Evolutionary conservation across 1,140 invertebrate species (phyloP), one percentile per base, ranked within the genome.

Genomic region (Penaeus indicus): DNA sequence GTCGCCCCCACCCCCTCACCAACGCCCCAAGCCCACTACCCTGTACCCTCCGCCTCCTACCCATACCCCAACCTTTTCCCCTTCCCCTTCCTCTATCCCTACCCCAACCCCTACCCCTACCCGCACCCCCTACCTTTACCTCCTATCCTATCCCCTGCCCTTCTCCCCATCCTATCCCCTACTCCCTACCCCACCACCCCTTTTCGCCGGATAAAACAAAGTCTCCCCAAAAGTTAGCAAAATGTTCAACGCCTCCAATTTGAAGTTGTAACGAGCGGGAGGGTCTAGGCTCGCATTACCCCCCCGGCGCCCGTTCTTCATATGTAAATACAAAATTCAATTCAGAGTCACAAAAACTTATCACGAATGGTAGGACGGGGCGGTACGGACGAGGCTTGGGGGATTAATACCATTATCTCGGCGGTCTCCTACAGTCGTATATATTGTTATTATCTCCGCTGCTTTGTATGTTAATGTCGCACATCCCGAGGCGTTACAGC

Each of bases 281-380:
- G 13, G 81, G 11, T 67, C n/a, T 63, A 8, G 27, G 16, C 38
- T 3, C 10, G 81, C 18, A 67, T 83, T 64, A 83, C 64, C 81
- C 81, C 81, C 62, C 18, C 22, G 63, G 25, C 63, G 81, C 61
- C 62, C 81, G 81, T 83, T 67, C n/a, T 63, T 83, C 81, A 83
- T 83, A 83, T 83, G 81, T 83, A 83, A 83, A 83, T 83, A 83
- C 25, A 64, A 83, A 83, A 83, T 83, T 83, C 81, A 83, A 83
- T 83, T 83, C 81, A 47, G 62, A 62, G 81, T 25, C 27, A 61
- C 47, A 83, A 82, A 83, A 83, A 83, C 22, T 83, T 83, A 83
- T 83, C 81, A 62, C 25, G 81, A 83, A 32, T 25, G 81, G 62
- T 60, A 25, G 63, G 25, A n/a, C 62, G 32, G n/a, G 61, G 27